Conservation (phyloP, 1,140 invertebrate species). For the Heliconius hewitsoni region DNA sequence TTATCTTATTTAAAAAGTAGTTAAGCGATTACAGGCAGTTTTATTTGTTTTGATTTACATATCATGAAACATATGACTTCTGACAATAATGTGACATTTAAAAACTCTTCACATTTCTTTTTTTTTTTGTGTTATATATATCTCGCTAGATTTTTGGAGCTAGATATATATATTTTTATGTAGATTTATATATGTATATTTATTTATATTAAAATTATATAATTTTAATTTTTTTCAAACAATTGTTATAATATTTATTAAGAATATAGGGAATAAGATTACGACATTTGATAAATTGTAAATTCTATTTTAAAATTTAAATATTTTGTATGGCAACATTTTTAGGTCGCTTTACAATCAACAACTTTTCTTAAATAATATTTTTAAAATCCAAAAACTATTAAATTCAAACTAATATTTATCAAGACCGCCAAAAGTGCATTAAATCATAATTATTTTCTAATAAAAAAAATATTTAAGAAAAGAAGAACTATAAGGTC, state of each 20-base stretch:
- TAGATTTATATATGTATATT: not conserved
- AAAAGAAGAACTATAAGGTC: too few species aligned
- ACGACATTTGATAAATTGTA: not conserved
- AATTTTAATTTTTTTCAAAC: not conserved
- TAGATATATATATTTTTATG: not conserved
- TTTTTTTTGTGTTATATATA: not conserved
- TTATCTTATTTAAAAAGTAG: not conserved
- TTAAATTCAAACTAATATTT: too few species aligned
- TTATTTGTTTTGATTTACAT: not conserved
- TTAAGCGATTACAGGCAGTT: not conserved
- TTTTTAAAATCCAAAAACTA: too few species aligned
- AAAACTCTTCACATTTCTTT: not conserved
- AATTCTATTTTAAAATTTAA: not conserved
- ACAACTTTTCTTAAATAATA: not conserved
- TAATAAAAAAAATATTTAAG: too few species aligned
- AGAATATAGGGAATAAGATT: not conserved
- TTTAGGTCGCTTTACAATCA: not conserved
- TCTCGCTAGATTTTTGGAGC: not conserved
- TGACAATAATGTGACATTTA: not conserved
- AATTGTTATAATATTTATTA: not conserved
- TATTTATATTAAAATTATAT: not conserved
- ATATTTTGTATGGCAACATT: not conserved
- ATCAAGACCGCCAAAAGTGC: too few species aligned
- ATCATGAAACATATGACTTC: not conserved
- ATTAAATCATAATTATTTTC: too few species aligned